Evolutionary conservation across 1,140 invertebrate genomes (phyloP).

Genomic region (Hylyphantes graminicola): DNA sequence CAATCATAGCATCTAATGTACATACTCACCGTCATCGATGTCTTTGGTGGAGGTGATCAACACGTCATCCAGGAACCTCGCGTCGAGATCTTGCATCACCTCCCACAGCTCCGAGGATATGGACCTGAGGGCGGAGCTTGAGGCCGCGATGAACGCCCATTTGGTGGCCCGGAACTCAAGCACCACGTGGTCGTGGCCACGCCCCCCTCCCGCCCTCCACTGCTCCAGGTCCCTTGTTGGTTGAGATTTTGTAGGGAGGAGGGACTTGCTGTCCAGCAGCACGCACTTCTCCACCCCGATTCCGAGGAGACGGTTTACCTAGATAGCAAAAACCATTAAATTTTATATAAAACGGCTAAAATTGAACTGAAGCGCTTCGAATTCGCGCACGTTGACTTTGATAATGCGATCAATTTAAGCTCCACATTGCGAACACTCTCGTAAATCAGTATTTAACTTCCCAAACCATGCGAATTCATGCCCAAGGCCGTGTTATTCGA

Average conservation of each 20-base stretch:
- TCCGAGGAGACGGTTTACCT: slow-evolving; percentile 75
- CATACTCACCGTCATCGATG: slow-evolving; percentile 37
- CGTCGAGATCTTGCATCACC: slow-evolving; percentile 70
- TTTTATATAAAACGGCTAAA: too few relatives aligned
- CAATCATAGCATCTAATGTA: neutral
- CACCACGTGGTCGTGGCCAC: slow-evolving; percentile 75
- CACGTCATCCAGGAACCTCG: slow-evolving; percentile 65
- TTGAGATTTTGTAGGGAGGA: slow-evolving; percentile 74
- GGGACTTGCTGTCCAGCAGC: slow-evolving; percentile 76
- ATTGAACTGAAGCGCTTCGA: too few relatives aligned
- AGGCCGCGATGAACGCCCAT: slow-evolving; percentile 72
- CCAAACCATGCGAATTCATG: too few relatives aligned
- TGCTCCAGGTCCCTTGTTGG: slow-evolving; percentile 75
- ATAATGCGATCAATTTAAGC: too few relatives aligned
- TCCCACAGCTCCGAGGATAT: slow-evolving; percentile 73
- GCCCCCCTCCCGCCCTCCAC: slow-evolving; percentile 76
- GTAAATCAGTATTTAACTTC: too few relatives aligned
- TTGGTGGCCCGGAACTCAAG: slow-evolving; percentile 77
- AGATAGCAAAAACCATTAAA: neutral
- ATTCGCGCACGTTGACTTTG: too few relatives aligned
- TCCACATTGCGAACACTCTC: too few relatives aligned
- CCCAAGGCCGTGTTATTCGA: too few relatives aligned
- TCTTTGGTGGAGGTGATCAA: slow-evolving; percentile 34
- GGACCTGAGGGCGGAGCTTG: slow-evolving; percentile 69
- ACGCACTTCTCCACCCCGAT: slow-evolving; percentile 75